Conservation (phyloP, 2,888 invertebrate genomes). For the Eudemis profundana region DNA sequence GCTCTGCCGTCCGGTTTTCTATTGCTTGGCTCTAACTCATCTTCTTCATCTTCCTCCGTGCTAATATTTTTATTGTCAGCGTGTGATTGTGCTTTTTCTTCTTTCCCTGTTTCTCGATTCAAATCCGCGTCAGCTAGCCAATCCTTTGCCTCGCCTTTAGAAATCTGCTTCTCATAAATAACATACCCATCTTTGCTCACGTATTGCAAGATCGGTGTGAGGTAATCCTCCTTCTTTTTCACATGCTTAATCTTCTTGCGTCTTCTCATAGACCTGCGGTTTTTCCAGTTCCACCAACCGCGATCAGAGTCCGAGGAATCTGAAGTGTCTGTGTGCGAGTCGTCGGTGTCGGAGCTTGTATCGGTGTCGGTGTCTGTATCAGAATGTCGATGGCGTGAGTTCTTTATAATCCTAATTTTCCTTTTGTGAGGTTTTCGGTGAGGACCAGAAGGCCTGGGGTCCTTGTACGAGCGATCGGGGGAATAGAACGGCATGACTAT, state of each 20-base stretch:
- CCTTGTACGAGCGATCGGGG: slow-evolving; percentile 64
- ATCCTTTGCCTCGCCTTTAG: slow-evolving; percentile 70
- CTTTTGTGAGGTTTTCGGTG: slow-evolving; percentile 17
- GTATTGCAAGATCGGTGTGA: slow-evolving; percentile 75
- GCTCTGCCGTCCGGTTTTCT: not conserved
- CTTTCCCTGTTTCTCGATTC: slow-evolving; percentile 46
- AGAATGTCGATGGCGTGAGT: slow-evolving; percentile 41
- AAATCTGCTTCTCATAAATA: slow-evolving; percentile 74
- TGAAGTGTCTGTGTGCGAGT: too few relatives aligned
- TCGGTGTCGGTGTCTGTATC: slow-evolving; percentile 54
- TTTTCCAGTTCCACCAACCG: slow-evolving; percentile 58
- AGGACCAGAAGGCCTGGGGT: slow-evolving; percentile 31
- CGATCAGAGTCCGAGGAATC: slow-evolving; percentile 47
- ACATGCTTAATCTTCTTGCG: slow-evolving; percentile 50
- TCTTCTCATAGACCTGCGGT: slow-evolving; percentile 50
- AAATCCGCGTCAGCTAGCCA: slow-evolving; percentile 59
- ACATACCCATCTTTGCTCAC: slow-evolving; percentile 79
- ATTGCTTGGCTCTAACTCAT: slow-evolving; percentile 12
- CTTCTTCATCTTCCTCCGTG: slow-evolving; percentile 41
- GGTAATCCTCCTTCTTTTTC: slow-evolving; percentile 53
- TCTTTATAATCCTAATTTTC: slow-evolving; percentile 46
- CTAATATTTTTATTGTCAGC: slow-evolving; percentile 54
- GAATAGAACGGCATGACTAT: slow-evolving; percentile 81
- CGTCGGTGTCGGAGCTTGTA: slow-evolving; percentile 42
- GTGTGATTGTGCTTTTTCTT: not conserved